A percentile compares a stretch with the other conserved stretches of the same genome.
These are phyloP conservation scores for Drosophila paranaensis DNA, from an alignment of 2,888 invertebrate species.

Conservation along the genomic window DNA sequence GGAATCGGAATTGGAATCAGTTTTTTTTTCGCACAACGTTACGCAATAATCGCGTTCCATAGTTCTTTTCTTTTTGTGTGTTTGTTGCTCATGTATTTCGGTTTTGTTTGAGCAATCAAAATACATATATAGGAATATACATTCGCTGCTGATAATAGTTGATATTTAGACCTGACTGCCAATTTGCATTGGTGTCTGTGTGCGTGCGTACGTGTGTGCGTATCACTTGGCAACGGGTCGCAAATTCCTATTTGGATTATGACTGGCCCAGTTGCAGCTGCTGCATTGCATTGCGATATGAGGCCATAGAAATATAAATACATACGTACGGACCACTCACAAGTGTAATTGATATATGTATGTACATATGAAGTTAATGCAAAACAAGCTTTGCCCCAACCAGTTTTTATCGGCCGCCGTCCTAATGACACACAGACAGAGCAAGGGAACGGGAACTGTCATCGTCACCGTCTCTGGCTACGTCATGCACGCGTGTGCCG, in stretches of 20 bases:
- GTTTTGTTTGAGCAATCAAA: constrained; percentile 42
- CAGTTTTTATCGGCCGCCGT: constrained; percentile 45
- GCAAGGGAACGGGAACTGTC: constrained; percentile 21
- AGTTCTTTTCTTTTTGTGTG: constrained; percentile 42
- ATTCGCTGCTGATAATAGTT: constrained; percentile 56
- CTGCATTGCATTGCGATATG: background rate
- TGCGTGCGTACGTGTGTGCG: constrained; percentile 13
- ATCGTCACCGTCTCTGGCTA: constrained; percentile 35
- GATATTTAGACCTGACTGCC: background rate
- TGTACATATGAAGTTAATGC: background rate
- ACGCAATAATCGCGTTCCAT: constrained; percentile 70
- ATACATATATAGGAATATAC: background rate
- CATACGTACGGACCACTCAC: background rate
- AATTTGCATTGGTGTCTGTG: background rate
- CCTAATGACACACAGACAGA: constrained; percentile 54
- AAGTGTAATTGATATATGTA: constrained; percentile 13
- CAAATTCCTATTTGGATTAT: constrained; percentile 52
- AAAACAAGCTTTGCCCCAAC: constrained; percentile 26
- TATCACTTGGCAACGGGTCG: constrained; percentile 54
- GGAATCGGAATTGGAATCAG: too few species aligned
- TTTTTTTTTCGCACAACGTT: constrained; percentile 51
- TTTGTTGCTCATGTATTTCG: constrained; percentile 33
- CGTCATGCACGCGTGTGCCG: constrained; percentile 44
- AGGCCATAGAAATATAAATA: constrained; percentile 1
- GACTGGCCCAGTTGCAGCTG: constrained; percentile 36